Evolutionary conservation across 2,113 vertebrate genomes (phyloP).

Genomic region (Salvelinus namaycush): DNA sequence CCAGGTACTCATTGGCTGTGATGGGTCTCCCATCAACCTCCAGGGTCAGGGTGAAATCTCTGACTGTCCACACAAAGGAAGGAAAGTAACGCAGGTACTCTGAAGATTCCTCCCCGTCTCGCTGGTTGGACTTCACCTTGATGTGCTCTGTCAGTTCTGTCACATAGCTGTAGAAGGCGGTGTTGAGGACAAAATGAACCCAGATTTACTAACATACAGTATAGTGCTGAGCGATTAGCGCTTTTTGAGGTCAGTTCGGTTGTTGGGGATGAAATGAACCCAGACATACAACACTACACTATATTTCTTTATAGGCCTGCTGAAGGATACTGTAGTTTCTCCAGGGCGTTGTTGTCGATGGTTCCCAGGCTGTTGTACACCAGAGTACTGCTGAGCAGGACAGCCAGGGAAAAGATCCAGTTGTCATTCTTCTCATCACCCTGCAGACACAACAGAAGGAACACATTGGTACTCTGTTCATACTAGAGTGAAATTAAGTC

Average conservation of each 20-base stretch:
- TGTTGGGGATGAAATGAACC: neutral
- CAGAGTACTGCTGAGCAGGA: conserved; percentile 30
- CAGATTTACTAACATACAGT: too few species aligned
- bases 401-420: conserved; percentile 30
- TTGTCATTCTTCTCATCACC: conserved; percentile 26
- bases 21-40: neutral
- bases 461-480: neutral
- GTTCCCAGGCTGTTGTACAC: conserved; percentile 22
- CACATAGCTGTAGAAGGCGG: conserved; percentile 47
- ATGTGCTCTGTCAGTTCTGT: conserved; percentile 63
- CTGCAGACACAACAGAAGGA: conserved; percentile 9
- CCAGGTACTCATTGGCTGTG: conserved; percentile 1
- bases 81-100: conserved; percentile 51
- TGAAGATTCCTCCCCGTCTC: neutral
- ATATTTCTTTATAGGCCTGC: neutral
- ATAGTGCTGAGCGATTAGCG: too few species aligned
- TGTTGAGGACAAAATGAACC: conserved; percentile 9
- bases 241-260: too few species aligned
- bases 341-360: conserved; percentile 14
- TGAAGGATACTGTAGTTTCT: conserved; percentile 28
- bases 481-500: too few species aligned
- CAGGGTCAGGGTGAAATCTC: conserved; percentile 1
- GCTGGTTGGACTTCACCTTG: conserved; percentile 46
- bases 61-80: conserved; percentile 6
- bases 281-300: too few species aligned